These are phyloP conservation scores for cattle (Bos taurus) DNA, from an alignment of 2,113 vertebrate genomes.

Conservation along the genomic window ARS-UCD2.0 NC_037330.1:101284001-101284500, in stretches of 20 bases:
- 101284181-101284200: neutral
- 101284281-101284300: neutral
- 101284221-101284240: neutral
- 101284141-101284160: neutral
- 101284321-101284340: neutral
- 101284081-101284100: neutral
- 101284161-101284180: neutral
- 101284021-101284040: neutral
- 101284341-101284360: neutral
- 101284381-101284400: neutral
- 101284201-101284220: neutral
- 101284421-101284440: neutral
- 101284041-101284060: neutral
- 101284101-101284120: neutral
- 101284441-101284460: neutral
- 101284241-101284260: neutral
- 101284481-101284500: constrained; percentile 84
- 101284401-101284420: neutral
- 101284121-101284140: neutral
- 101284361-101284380: neutral
- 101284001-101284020: neutral
- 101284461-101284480: neutral
- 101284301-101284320: neutral
- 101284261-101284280: neutral
- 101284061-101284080: neutral